Conservation (phyloP, 2,888 invertebrate genomes). For the Cephus spinipes region DNA sequence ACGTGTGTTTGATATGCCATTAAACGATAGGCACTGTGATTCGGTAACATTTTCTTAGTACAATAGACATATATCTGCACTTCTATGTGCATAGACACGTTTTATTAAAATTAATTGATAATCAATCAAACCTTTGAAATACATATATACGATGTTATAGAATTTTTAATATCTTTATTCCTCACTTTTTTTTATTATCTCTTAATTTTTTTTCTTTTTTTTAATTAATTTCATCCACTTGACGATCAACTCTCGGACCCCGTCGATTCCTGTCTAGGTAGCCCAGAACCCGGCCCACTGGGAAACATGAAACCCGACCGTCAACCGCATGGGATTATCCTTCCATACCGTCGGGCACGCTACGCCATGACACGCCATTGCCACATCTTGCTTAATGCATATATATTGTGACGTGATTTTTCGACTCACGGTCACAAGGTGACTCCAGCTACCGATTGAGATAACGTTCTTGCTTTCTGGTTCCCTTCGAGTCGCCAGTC, state of each 20-base stretch:
- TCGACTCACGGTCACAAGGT: no score
- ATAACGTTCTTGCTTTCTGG: no score
- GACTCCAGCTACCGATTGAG: no score
- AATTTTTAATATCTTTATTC: not conserved
- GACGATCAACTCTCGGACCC: not conserved
- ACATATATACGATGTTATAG: not conserved
- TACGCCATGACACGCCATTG: constrained; percentile 31
- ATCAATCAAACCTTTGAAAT: not conserved
- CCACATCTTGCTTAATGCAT: constrained; percentile 28
- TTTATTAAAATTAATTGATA: not conserved
- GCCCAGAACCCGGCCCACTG: constrained; percentile 7
- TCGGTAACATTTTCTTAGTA: not conserved
- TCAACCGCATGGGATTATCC: constrained; percentile 50
- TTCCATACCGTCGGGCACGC: constrained; percentile 43
- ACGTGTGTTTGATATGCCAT: not conserved
- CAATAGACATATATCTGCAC: not conserved
- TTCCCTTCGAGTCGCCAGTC: no score
- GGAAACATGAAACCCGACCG: constrained; percentile 37
- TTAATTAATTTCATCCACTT: not conserved
- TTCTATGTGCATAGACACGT: no score
- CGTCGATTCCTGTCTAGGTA: constrained; percentile 2
- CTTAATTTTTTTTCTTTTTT: not conserved
- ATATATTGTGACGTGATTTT: not conserved
- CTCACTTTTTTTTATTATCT: not conserved
- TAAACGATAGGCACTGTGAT: not conserved